Conservation (phyloP, 2,797 vertebrate genomes). For the Neomorphus geoffroyi region DNA sequence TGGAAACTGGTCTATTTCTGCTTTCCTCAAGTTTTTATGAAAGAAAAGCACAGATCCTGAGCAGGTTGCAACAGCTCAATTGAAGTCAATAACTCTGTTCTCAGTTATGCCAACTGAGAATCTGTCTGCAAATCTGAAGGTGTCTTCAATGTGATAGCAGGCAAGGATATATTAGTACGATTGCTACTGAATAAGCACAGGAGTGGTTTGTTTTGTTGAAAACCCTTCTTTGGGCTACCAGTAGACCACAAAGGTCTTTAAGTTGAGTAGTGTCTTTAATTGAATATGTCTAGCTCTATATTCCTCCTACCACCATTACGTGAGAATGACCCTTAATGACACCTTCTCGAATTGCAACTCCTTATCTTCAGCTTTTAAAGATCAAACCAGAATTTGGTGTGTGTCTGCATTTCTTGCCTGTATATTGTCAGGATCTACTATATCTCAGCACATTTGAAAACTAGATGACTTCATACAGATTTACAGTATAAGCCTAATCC, state of each 20-base stretch:
- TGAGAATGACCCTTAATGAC: not conserved
- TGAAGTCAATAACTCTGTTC: not conserved
- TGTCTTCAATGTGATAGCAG: not conserved
- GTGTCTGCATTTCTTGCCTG: not conserved
- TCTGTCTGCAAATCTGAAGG: not conserved
- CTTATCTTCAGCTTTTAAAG: not conserved
- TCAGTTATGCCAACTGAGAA: not conserved
- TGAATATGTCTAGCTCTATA: not conserved
- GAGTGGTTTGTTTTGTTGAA: not conserved
- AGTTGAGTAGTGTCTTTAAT: not conserved
- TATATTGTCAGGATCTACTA: not conserved
- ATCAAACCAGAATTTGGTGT: not conserved
- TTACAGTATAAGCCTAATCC: not conserved
- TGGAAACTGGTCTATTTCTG: not conserved
- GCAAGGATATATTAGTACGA: not conserved
- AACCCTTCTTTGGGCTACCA: not conserved
- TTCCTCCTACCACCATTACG: not conserved
- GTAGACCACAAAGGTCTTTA: not conserved
- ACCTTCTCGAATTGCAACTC: not conserved
- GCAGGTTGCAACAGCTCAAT: not conserved
- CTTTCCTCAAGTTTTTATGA: not conserved
- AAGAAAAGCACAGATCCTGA: not conserved
- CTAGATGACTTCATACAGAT: not conserved
- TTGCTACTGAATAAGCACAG: not conserved
- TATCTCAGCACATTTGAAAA: not conserved